These are phyloP conservation scores for Batillaria attramentaria DNA, from an alignment of 1,140 invertebrate species.

Conservation along the genomic window DNA sequence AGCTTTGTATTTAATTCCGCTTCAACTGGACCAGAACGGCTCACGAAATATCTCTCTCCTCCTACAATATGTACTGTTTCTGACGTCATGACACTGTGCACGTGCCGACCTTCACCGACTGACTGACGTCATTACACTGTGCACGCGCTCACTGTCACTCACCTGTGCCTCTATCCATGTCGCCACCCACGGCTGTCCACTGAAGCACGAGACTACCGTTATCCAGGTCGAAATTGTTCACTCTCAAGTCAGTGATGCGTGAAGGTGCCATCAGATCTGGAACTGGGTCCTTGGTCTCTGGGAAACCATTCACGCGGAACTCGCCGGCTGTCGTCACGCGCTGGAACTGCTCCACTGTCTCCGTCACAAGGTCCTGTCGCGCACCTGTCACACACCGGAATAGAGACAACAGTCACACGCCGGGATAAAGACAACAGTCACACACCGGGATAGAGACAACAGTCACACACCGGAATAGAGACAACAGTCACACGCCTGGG, in stretches of 20 bases:
- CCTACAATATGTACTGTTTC: neutral
- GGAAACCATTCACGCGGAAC: conserved; percentile 41
- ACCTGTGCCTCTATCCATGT: conserved; percentile 48
- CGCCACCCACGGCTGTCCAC: conserved; percentile 49
- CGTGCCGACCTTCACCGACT: neutral
- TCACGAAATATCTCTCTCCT: neutral
- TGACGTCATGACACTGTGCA: neutral
- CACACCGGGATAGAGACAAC: too few relatives aligned
- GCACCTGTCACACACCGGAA: neutral
- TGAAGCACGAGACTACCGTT: neutral
- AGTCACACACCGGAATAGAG: too few relatives aligned
- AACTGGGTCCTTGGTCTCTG: neutral
- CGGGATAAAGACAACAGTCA: too few relatives aligned
- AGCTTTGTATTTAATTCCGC: too few relatives aligned
- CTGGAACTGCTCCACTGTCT: conserved; percentile 39
- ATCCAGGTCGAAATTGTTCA: conserved; percentile 33
- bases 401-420: too few relatives aligned
- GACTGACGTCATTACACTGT: neutral
- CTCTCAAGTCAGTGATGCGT: conserved; percentile 39
- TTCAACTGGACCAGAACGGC: too few relatives aligned
- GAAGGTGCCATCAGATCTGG: conserved; percentile 44
- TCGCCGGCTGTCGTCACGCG: conserved; percentile 46
- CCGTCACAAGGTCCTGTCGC: neutral
- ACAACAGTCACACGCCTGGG: too few relatives aligned
- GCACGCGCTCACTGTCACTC: neutral